Evolutionary conservation across 1,140 invertebrate species (phyloP).

Genomic region (Plectrocnemia conspersa): DNA sequence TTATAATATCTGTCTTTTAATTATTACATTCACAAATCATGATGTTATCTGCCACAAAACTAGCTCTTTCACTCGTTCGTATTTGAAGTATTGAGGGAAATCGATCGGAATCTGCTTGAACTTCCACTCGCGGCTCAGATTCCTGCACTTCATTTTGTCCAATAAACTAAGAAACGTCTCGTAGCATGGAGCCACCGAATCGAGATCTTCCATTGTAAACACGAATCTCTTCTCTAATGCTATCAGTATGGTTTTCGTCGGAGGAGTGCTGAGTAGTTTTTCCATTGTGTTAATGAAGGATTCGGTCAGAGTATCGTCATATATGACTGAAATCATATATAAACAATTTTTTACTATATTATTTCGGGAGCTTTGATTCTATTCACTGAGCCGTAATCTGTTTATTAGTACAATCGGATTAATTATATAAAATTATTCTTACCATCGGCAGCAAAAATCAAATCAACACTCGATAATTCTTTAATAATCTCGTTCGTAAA

Average conservation of each 20-base stretch:
- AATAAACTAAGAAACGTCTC: constrained; percentile 70
- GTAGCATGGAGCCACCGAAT: constrained; percentile 76
- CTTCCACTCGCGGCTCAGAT: constrained; percentile 51
- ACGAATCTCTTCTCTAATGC: constrained; percentile 83
- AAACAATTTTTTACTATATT: background rate
- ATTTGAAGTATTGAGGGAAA: constrained; percentile 79
- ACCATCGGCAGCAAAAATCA: constrained; percentile 77
- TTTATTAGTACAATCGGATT: background rate
- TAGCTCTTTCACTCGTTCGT: constrained; percentile 71
- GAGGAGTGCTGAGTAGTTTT: constrained; percentile 58
- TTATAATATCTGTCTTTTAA: background rate
- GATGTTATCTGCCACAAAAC: constrained; percentile 66
- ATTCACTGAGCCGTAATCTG: background rate
- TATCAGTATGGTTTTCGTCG: constrained; percentile 64
- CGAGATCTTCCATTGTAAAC: constrained; percentile 74
- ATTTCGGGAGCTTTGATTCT: background rate
- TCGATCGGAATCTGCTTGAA: constrained; percentile 62
- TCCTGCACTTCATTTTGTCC: constrained; percentile 46
- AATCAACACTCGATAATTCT: constrained; percentile 53
- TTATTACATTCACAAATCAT: background rate
- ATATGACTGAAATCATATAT: constrained; percentile 65
- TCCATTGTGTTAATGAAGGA: constrained; percentile 73
- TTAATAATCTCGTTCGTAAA: constrained; percentile 54
- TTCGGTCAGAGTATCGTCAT: constrained; percentile 78
- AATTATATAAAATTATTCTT: constrained; percentile 35